Percentiles rank a stretch among this genome's conserved stretches.
Evolutionary conservation across 2,888 invertebrate genomes (phyloP).

Genomic region (Brachylomia viminalis): DNA sequence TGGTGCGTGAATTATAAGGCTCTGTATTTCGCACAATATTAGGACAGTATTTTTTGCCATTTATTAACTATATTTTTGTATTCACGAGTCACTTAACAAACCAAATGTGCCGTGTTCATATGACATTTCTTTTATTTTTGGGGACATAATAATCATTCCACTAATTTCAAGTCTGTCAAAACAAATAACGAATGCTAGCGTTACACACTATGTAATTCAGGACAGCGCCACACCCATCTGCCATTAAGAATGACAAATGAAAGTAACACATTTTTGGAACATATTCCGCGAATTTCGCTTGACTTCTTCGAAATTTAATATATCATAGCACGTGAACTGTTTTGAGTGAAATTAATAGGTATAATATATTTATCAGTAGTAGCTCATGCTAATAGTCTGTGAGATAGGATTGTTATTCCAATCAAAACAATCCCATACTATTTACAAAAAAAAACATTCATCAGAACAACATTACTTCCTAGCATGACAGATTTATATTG

Average conservation of each 20-base stretch:
- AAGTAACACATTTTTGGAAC: slow-evolving; percentile 49
- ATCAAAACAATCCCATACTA: background rate
- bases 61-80: background rate
- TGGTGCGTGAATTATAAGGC: slow-evolving; percentile 19
- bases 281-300: slow-evolving; percentile 25
- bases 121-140: slow-evolving; percentile 39
- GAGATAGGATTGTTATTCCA: background rate
- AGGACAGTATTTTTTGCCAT: background rate
- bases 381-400: no score
- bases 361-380: background rate
- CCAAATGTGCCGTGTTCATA: slow-evolving; percentile 9
- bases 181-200: slow-evolving; percentile 47
- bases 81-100: background rate
- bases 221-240: slow-evolving; percentile 46
- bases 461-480: background rate
- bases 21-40: slow-evolving; percentile 3
- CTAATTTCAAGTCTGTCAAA: slow-evolving; percentile 54
- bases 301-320: slow-evolving; percentile 23
- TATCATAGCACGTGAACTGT: slow-evolving; percentile 1
- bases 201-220: slow-evolving; percentile 43
- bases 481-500: background rate
- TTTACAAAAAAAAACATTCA: background rate
- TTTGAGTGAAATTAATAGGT: background rate
- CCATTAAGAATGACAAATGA: slow-evolving; percentile 60
- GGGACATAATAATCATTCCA: slow-evolving; percentile 34